These are phyloP conservation scores for Pterobdella sp. DNA, from an alignment of 2,888 invertebrate genomes.

Conservation along the genomic window DNA sequence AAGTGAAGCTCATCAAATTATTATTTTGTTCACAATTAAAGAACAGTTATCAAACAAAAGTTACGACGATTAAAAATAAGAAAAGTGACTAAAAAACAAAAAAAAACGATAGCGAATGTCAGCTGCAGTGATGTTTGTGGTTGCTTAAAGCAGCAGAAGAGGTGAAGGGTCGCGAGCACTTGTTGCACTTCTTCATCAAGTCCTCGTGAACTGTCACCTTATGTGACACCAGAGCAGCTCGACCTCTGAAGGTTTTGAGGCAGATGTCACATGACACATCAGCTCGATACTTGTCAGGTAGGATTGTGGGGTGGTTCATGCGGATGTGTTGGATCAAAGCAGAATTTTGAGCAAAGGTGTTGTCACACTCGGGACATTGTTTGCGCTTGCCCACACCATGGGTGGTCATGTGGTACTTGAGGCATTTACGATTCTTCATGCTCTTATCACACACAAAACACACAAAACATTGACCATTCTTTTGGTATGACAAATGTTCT, in stretches of 20 bases:
- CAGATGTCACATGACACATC: slow-evolving; percentile 20
- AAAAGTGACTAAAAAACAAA: not conserved
- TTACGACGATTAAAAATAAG: not conserved
- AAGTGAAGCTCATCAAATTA: too few relatives aligned
- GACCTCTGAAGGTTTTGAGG: slow-evolving; percentile 17
- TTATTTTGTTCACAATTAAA: too few relatives aligned
- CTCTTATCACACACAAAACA: slow-evolving; percentile 27
- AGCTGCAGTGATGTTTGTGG: slow-evolving; percentile 23
- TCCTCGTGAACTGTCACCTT: slow-evolving; percentile 24
- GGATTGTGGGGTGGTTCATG: slow-evolving; percentile 21
- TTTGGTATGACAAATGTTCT: slow-evolving; percentile 22
- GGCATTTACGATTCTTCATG: slow-evolving; percentile 27
- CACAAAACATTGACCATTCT: slow-evolving; percentile 20
- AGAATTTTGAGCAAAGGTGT: slow-evolving; percentile 23
- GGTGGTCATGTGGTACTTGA: slow-evolving; percentile 28
- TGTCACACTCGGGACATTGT: slow-evolving; percentile 22
- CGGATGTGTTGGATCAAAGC: slow-evolving; percentile 27
- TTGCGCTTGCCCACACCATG: slow-evolving; percentile 24
- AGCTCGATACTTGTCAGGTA: slow-evolving; percentile 22
- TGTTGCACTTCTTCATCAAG: slow-evolving; percentile 18
- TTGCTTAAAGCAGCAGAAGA: slow-evolving; percentile 25
- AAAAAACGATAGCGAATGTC: not conserved
- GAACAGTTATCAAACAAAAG: not conserved
- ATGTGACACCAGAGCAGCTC: slow-evolving; percentile 17
- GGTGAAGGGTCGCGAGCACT: slow-evolving; percentile 22